phyloP scores from a whole-genome alignment of 2,113 vertebrate genomes.

The Hyaena hyaena region DNA sequence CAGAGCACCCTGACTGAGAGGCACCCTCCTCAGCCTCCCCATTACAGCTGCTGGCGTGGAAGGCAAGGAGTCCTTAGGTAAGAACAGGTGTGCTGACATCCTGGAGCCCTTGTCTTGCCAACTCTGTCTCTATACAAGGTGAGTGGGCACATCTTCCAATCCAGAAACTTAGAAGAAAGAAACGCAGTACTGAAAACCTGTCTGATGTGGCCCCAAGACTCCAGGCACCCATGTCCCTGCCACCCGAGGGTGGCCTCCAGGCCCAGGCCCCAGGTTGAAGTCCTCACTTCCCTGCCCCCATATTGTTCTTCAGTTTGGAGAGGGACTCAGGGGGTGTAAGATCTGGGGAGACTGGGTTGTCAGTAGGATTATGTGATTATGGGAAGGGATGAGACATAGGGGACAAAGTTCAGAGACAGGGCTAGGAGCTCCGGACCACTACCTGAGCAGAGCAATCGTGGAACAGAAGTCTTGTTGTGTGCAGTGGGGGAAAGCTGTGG shows the following conservation, averaged over 20 bases:
- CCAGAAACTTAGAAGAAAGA: neutral
- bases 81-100: no score
- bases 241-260: neutral
- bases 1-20: no score
- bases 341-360: neutral
- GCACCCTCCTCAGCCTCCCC: no score
- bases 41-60: no score
- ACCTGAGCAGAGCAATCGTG: neutral
- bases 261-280: neutral
- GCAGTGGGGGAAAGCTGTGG: no score
- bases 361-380: neutral
- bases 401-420: neutral
- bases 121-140: no score
- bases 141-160: neutral
- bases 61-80: no score
- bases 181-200: neutral
- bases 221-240: rapidly evolving
- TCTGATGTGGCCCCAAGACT: neutral
- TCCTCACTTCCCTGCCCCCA: neutral
- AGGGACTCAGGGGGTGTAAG: neutral
- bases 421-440: neutral
- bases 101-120: no score
- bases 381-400: neutral
- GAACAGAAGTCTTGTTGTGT: neutral
- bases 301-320: neutral